Percentiles rank a stretch among this genome's conserved stretches.
Evolutionary conservation across 2,888 invertebrate genomes (phyloP).

Genomic region (Ophion costatus): DNA sequence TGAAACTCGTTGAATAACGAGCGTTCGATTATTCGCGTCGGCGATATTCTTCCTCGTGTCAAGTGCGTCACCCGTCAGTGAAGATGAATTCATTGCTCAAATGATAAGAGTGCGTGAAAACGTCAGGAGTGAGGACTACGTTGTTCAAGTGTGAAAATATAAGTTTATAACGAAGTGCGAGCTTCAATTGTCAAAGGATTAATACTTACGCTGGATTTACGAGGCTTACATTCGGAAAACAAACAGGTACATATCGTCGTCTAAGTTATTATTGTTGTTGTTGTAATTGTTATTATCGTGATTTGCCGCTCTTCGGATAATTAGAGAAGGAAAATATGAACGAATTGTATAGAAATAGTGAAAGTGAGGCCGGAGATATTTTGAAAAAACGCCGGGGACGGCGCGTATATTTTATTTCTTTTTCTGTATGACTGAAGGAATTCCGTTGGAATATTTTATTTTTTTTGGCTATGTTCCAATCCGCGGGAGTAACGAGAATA

Average conservation of each 20-base stretch:
- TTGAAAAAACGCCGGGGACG: neutral
- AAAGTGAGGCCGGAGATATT: neutral
- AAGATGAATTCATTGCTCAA: constrained; percentile 30
- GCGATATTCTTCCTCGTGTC: constrained; percentile 11
- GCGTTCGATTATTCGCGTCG: constrained; percentile 40
- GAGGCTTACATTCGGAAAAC: constrained; percentile 11
- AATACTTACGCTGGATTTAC: constrained; percentile 12
- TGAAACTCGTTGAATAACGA: constrained; percentile 42
- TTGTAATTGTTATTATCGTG: neutral
- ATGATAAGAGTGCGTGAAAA: constrained; percentile 18
- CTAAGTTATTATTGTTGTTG: neutral
- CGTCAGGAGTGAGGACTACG: constrained; percentile 24
- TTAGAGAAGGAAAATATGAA: neutral
- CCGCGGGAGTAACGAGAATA: neutral
- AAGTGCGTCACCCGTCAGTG: constrained; percentile 29
- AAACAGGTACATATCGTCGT: constrained; percentile 2
- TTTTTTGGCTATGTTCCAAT: neutral
- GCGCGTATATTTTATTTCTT: neutral
- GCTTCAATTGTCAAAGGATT: constrained; percentile 26
- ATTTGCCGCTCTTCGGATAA: neutral
- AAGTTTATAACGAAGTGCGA: constrained; percentile 20
- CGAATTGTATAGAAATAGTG: neutral
- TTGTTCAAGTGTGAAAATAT: constrained; percentile 19
- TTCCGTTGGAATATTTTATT: constrained; percentile 13
- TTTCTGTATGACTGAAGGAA: neutral